phyloP scores from a whole-genome alignment of 2,888 invertebrate genomes.

The Alsophila aescularia region DNA sequence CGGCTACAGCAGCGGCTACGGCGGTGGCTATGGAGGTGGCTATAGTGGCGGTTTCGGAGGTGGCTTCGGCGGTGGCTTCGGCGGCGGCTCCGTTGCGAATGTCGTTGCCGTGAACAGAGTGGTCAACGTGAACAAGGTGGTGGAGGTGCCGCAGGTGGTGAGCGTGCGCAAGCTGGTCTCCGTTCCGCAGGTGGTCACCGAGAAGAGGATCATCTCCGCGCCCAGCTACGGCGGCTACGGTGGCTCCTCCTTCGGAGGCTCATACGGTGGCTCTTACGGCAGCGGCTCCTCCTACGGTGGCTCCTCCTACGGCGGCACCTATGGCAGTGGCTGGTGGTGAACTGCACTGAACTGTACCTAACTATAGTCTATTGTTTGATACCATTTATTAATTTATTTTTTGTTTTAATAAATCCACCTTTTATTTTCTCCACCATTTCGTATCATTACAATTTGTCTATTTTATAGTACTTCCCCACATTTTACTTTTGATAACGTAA shows the following conservation, averaged over 20 bases:
- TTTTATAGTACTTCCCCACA: too few species aligned
- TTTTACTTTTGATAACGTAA: too few species aligned
- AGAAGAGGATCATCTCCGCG: conserved; percentile 52
- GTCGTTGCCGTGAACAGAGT: conserved; percentile 52
- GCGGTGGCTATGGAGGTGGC: conserved; percentile 11
- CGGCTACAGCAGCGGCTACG: conserved; percentile 17
- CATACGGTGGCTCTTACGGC: too few species aligned
- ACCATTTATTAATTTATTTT: conserved; percentile 9
- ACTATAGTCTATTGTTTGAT: not conserved
- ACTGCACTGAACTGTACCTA: conserved; percentile 16
- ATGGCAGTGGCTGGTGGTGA: conserved; percentile 40
- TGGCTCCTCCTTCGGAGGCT: too few species aligned
- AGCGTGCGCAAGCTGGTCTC: conserved; percentile 58
- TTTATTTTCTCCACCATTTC: not conserved
- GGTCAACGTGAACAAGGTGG: conserved; percentile 53
- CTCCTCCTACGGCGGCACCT: conserved; percentile 27
- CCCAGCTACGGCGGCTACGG: conserved; percentile 35
- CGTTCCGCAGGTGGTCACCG: conserved; percentile 60
- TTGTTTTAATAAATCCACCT: not conserved
- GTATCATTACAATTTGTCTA: too few species aligned
- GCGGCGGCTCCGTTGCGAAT: conserved; percentile 42
- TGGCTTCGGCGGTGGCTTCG: conserved; percentile 21
- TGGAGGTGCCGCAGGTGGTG: conserved; percentile 54
- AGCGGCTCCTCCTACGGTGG: too few species aligned
- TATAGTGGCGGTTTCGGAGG: conserved; percentile 37